These are phyloP conservation scores for Drosophila mimica DNA, from an alignment of 2,888 invertebrate genomes.

Conservation along the genomic window DNA sequence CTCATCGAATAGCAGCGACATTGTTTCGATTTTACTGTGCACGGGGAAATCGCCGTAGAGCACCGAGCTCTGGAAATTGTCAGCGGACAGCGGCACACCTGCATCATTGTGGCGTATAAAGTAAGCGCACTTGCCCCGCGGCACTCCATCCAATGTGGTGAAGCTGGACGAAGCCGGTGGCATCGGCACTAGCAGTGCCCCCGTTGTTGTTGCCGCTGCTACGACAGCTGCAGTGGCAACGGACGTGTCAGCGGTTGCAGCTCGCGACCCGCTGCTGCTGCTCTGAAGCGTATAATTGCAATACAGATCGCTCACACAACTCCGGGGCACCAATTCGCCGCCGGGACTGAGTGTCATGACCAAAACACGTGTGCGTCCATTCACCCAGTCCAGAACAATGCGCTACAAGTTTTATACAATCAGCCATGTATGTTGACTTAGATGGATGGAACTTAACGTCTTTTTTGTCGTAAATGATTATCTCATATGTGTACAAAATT, in stretches of 20 bases:
- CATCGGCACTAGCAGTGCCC: conserved; percentile 71
- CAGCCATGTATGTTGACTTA: not conserved
- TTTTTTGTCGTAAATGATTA: not conserved
- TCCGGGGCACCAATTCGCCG: conserved; percentile 85
- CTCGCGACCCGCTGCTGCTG: conserved; percentile 18
- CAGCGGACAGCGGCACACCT: conserved; percentile 75
- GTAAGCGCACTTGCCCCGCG: conserved; percentile 86
- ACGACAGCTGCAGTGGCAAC: conserved; percentile 64
- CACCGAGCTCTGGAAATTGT: conserved; percentile 85
- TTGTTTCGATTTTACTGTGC: conserved; percentile 89
- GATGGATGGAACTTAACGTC: not conserved
- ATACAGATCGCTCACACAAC: conserved; percentile 84
- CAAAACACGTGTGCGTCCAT: conserved; percentile 82
- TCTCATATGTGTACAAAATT: not conserved
- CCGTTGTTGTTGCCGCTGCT: conserved; percentile 59
- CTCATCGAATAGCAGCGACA: conserved; percentile 90
- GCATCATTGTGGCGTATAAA: conserved; percentile 85
- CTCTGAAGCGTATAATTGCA: conserved; percentile 64
- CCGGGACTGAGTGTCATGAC: conserved; percentile 84
- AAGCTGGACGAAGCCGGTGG: conserved; percentile 83
- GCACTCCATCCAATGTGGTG: conserved; percentile 83
- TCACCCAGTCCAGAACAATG: conserved; percentile 84
- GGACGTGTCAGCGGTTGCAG: conserved; percentile 20
- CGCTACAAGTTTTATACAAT: conserved; percentile 72
- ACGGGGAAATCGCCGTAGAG: conserved; percentile 91